Percentiles rank a stretch among this genome's conserved stretches.
Conservation (phyloP, 2,113 vertebrate genomes). For the Abramis brama region DNA sequence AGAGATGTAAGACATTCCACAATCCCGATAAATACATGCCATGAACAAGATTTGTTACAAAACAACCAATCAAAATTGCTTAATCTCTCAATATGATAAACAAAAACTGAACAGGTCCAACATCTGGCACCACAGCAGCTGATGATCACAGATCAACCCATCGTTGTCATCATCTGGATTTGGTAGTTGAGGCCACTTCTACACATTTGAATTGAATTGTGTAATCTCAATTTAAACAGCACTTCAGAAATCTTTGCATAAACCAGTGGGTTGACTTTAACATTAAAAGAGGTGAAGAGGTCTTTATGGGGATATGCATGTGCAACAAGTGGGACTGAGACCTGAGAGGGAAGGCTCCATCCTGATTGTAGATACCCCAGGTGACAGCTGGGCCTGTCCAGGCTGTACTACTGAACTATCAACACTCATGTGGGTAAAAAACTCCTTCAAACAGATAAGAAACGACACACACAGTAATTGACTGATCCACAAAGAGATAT, state of each 20-base stretch:
- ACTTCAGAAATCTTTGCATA: not conserved
- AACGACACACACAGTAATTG: conserved; percentile 30
- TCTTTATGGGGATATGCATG: not conserved
- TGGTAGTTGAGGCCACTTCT: not conserved
- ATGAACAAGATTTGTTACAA: not conserved
- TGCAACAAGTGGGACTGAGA: conserved; percentile 66
- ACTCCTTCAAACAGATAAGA: conserved; percentile 70
- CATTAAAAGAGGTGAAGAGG: not conserved
- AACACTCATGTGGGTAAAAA: conserved; percentile 67
- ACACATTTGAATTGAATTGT: not conserved
- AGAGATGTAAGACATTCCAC: not conserved
- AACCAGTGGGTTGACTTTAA: not conserved
- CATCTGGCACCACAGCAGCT: not conserved
- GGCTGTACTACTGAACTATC: conserved; percentile 80
- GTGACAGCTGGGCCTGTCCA: conserved; percentile 86
- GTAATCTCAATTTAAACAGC: not conserved
- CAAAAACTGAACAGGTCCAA: not conserved
- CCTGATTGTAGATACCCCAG: conserved; percentile 86
- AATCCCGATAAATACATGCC: not conserved
- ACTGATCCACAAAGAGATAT: conserved; percentile 23
- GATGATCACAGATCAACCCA: not conserved
- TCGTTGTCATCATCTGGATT: not conserved
- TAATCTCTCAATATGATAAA: not conserved
- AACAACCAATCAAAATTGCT: not conserved
- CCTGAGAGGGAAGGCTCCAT: conserved; percentile 84